A percentile compares a stretch with the other conserved stretches of the same genome.
Conservation (phyloP, 2,888 invertebrate genomes). For the Isoperla grammatica region DNA sequence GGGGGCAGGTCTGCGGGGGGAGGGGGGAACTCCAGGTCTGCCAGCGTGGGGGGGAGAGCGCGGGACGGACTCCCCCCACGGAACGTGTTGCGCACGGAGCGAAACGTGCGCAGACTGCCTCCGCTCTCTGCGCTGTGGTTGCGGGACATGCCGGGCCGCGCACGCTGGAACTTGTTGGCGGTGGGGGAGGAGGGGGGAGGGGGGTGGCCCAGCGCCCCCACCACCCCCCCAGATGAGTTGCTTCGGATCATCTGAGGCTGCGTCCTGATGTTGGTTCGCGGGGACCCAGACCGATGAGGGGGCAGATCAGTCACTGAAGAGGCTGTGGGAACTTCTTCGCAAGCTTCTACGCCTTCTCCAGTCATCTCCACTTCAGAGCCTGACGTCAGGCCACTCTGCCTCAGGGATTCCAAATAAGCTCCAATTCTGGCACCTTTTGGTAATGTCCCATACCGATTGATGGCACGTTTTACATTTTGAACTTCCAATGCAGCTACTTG, state of each 20-base stretch:
- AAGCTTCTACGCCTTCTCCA: conserved; percentile 23
- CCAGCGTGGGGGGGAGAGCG: conserved; percentile 65
- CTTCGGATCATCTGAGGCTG: conserved; percentile 80
- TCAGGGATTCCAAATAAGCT: conserved; percentile 89
- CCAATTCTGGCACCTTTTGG: conserved; percentile 96
- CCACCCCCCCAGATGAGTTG: conserved; percentile 72
- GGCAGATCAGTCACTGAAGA: conserved; percentile 37
- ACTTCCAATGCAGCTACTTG: conserved; percentile 92
- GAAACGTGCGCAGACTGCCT: conserved; percentile 33
- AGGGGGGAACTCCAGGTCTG: conserved; percentile 83
- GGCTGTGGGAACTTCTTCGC: conserved; percentile 42
- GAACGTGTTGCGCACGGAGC: conserved; percentile 25
- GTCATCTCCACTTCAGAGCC: conserved; percentile 23
- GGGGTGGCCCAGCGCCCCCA: conserved; percentile 32
- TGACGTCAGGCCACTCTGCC: conserved; percentile 64
- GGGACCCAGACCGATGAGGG: conserved; percentile 54
- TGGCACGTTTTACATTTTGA: conserved; percentile 90
- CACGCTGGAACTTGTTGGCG: conserved; percentile 53
- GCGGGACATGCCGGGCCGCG: conserved; percentile 41
- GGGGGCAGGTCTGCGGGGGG: conserved; percentile 76
- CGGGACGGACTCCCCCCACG: conserved; percentile 57
- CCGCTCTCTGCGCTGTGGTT: conserved; percentile 23
- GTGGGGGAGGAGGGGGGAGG: conserved; percentile 38
- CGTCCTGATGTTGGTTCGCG: conserved; percentile 58
- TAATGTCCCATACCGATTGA: conserved; percentile 92